Evolutionary conservation across 2,797 vertebrate species (phyloP), one percentile per base, ranked within the genome.

Genomic region (Xiphorhynchus erythropygius): DNA sequence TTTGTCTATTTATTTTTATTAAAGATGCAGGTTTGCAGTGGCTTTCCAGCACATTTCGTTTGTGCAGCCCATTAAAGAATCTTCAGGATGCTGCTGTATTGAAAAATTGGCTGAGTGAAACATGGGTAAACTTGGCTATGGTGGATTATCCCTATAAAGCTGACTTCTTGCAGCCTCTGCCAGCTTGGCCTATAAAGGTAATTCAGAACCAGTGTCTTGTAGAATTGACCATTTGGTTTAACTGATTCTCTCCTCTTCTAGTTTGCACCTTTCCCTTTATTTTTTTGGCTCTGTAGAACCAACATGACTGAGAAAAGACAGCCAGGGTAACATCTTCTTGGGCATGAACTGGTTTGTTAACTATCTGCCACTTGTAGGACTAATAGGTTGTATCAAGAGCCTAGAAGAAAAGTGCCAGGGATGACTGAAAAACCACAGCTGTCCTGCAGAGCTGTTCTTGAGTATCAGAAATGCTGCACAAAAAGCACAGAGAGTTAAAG

Each of bases 91-190:
- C 95, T 27, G 28, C 27, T 7, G 9, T 2, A 41, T 98, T 99
- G 93, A 99, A 99, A 98, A 97, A 46, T 23, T 99, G 99, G 99
- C 98, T 99, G 23, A 98, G 98, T 91, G 99, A 99, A 96, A 99
- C 99, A 0, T 99, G 99, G 99, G 97, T 99, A 67, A 99, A 99
- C 49, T 97, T 99, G 97, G 99, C 99, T 13, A 99, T 99, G 99
- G 99, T 99, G 88, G 98, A 99, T 96, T 99, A 99, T 84, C 99
- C 99, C 7, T 99, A 99, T 13, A 96, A 98, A 85, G 98, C 99
- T 10, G 98, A 98, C 94, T 99, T 99, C 91, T 98, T 99, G 67
- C 98, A 99, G 96, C 99, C 99, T 49, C 98, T 99, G 82, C 99
- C 99, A 93, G 98, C 96, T 47, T 99, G 99, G 99, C 99, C 99